phyloP scores from a whole-genome alignment of 2,888 invertebrate genomes.

The Watsonalla binaria region DNA sequence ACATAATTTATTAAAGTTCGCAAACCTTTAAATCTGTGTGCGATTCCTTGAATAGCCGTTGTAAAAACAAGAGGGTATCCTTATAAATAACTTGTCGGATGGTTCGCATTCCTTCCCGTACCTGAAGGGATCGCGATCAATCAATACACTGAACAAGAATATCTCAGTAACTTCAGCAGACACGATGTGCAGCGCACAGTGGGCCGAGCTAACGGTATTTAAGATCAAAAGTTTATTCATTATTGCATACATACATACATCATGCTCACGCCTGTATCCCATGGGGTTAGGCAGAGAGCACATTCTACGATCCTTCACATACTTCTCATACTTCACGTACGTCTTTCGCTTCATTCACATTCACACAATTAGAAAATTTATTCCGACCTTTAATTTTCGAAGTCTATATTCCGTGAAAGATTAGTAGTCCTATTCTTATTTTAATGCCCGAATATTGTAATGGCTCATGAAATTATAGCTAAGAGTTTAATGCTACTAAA shows the following conservation, averaged over 20 bases:
- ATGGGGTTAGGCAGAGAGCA: no score
- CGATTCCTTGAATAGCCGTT: background rate
- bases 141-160: background rate
- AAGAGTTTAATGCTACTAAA: background rate
- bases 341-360: no score
- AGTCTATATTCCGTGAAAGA: no score
- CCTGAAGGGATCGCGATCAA: background rate
- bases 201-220: background rate
- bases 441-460: background rate
- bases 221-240: background rate
- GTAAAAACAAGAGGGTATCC: background rate
- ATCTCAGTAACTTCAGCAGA: background rate
- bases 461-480: background rate
- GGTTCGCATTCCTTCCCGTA: background rate
- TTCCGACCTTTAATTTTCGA: no score
- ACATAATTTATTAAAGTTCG: no score
- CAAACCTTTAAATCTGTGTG: background rate
- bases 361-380: no score
- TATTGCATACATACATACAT: no score
- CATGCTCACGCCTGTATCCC: no score
- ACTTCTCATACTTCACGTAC: no score
- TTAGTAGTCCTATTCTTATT: background rate
- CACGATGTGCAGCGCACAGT: background rate
- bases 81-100: constrained; percentile 1
- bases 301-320: no score